Percentiles rank a stretch among this genome's conserved stretches.
These are phyloP conservation scores for Tenrec ecaudatus DNA, from an alignment of 2,113 vertebrate species.

Conservation along the genomic window DNA sequence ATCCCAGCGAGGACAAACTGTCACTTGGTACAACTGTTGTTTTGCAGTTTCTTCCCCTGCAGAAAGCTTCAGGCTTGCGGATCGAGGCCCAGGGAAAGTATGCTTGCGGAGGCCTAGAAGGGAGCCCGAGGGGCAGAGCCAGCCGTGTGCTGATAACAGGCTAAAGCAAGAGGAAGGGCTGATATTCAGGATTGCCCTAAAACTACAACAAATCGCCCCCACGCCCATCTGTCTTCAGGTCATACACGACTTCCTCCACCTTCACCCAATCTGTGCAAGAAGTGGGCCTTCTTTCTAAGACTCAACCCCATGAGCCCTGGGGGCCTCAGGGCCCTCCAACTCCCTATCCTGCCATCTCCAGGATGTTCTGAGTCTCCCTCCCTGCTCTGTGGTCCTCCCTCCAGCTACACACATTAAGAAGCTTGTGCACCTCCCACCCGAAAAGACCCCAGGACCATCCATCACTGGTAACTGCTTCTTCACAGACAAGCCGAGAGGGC, in stretches of 20 bases:
- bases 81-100: background rate
- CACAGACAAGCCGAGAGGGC: background rate
- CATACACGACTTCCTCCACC: background rate
- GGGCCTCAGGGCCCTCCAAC: background rate
- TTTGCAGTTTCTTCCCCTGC: background rate
- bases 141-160: background rate
- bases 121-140: background rate
- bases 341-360: background rate
- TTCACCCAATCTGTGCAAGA: background rate
- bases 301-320: background rate
- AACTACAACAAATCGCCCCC: background rate
- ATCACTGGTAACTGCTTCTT: background rate
- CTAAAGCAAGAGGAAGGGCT: fast-evolving
- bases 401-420: background rate
- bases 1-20: background rate
- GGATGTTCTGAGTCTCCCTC: background rate
- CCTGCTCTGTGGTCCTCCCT: background rate
- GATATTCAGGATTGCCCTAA: background rate
- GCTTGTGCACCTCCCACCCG: background rate
- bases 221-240: background rate
- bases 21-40: background rate
- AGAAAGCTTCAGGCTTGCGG: background rate
- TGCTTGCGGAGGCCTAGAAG: background rate
- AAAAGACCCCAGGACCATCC: background rate
- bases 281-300: background rate